phyloP scores from a whole-genome alignment of 2,113 vertebrate species.

The Hippotragus niger region DNA sequence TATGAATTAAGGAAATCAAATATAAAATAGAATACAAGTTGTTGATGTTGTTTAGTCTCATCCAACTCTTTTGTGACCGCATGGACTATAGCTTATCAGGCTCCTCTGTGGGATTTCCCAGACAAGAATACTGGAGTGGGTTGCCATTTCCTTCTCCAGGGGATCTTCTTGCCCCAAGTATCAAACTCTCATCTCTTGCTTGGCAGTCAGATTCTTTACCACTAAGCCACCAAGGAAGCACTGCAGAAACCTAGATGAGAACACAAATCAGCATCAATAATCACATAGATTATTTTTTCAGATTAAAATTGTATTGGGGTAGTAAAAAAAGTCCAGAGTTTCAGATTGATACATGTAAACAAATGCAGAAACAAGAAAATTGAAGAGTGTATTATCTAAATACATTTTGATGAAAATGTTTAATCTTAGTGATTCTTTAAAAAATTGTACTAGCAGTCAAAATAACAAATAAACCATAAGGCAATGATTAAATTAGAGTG shows the following conservation, averaged over 20 bases:
- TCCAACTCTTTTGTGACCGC: background rate
- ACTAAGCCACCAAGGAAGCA: background rate
- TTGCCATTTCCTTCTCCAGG: background rate
- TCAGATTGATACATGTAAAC: background rate
- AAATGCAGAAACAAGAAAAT: background rate
- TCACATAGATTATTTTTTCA: background rate
- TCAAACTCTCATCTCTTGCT: background rate
- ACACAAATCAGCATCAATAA: background rate
- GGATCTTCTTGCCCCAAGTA: background rate
- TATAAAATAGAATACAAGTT: background rate
- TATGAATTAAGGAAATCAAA: background rate
- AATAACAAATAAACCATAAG: background rate
- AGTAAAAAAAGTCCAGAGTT: background rate
- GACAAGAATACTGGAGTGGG: background rate
- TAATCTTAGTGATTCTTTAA: background rate
- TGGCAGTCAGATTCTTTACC: background rate
- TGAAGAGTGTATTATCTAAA: background rate
- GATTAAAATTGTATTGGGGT: background rate
- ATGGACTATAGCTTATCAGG: background rate
- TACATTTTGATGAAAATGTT: background rate
- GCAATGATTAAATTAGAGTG: background rate
- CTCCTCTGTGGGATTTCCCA: background rate
- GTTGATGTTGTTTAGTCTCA: background rate
- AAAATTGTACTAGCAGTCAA: background rate
- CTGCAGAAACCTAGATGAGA: background rate